phyloP scores from a whole-genome alignment of 2,797 vertebrate genomes.

The Antrozous pallidus region DNA sequence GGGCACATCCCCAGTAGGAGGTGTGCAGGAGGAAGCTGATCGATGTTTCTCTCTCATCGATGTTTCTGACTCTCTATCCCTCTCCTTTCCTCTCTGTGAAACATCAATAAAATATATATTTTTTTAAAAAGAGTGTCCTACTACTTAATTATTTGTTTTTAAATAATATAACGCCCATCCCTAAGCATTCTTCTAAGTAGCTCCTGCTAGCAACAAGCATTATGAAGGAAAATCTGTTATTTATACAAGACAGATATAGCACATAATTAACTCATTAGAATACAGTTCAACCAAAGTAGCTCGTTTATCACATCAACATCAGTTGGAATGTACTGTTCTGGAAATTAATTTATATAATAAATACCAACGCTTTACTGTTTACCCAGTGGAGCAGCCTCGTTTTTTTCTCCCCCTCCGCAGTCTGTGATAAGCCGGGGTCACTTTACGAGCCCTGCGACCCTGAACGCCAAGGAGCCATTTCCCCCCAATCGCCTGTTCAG shows the following conservation, averaged over 20 bases:
- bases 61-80: no score
- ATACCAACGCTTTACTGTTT: not conserved
- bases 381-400: conserved; percentile 26
- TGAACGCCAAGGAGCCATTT: conserved; percentile 33
- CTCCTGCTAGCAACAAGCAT: not conserved
- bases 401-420: not conserved
- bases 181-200: conserved; percentile 19
- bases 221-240: conserved; percentile 28
- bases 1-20: no score
- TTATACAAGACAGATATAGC: not conserved
- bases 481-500: conserved; percentile 16
- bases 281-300: not conserved
- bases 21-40: no score
- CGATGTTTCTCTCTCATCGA: no score
- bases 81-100: no score
- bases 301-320: not conserved
- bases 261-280: conserved; percentile 17
- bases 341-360: conserved; percentile 32
- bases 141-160: conserved; percentile 22
- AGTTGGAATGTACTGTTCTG: not conserved
- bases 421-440: not conserved
- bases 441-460: not conserved
- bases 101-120: no score
- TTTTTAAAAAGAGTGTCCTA: no score
- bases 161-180: not conserved